Base-by-base conservation (phyloP, 2,888 invertebrate genomes). In the Drosophila infuscata region DNA sequence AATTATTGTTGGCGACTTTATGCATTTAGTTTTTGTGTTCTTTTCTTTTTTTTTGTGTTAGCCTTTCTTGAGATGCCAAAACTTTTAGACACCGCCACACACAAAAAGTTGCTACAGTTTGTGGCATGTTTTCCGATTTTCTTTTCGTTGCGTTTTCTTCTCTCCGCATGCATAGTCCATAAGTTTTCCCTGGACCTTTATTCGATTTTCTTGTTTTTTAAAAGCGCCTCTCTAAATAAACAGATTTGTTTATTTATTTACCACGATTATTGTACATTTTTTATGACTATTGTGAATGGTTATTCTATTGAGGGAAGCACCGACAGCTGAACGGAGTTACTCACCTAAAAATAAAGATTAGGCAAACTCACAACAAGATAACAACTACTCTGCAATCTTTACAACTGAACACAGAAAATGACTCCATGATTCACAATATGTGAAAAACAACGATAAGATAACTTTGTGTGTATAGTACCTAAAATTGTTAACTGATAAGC, bases 1-100 rank as follows among this genome's bases (percentile, higher is more conserved):
- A 89, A 87, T 86, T 87, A 89, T 89, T 82, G 81, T 72, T 73
- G 82, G 57, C 78, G 82, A 71, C 75, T 61, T 75, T 82, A 79
- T 89, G 72, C 74, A 85, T 74, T 76, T 70, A 63, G 54, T 71
- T 62, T 58, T 66, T 66, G 20, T 33, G 15, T 36, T 51, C 30
- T 56, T 29, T 36, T 51, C 30, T 56, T 29, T 51, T 59, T 62
- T 20, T 29, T 54, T 53, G 25, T 25, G 25, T 25, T 17, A 63
- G 8, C 49, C 52, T 59, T 66, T 74, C 68, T 71, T 68, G 48
- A 60, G 70, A 56, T 84, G 85, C 77, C 62, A 69, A 76, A 79
- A 81, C 36, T 72, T 79, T 79, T 53, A 36, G 69, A 69, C 54
- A 73, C 64, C 61, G 76, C 56, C 59, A 46, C 32, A 46, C 32